Evolutionary conservation across 2,113 vertebrate species (phyloP).

Genomic region (Gnathonemus longibarbis): DNA sequence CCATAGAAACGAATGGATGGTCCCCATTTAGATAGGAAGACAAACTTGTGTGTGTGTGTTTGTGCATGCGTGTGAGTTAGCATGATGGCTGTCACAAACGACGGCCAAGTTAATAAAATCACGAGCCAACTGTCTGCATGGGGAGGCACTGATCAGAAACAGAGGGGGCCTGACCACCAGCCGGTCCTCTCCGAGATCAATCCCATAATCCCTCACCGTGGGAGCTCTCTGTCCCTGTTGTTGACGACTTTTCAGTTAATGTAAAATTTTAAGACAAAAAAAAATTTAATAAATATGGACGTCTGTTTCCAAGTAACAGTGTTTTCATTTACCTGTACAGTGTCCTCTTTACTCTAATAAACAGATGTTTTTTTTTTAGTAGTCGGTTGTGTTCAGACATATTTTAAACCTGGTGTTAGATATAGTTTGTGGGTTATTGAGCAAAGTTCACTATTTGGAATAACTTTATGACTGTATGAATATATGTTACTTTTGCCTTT

Average conservation of each 20-base stretch:
- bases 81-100: neutral
- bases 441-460: neutral
- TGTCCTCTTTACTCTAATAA: neutral
- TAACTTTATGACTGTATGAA: neutral
- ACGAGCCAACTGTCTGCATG: neutral
- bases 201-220: neutral
- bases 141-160: neutral
- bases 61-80: neutral
- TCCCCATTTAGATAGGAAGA: too few species aligned
- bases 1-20: too few species aligned
- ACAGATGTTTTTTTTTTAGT: neutral
- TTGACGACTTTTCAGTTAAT: neutral
- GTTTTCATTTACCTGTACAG: neutral
- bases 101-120: neutral
- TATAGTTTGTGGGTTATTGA: neutral
- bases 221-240: neutral
- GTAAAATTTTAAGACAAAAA: neutral
- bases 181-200: neutral
- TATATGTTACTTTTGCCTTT: neutral
- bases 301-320: neutral
- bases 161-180: neutral
- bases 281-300: neutral
- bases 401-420: neutral
- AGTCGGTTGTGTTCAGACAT: neutral
- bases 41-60: neutral